Evolutionary conservation across 2,113 vertebrate species (phyloP).

Genomic region (Neopipo cinnamomea): DNA sequence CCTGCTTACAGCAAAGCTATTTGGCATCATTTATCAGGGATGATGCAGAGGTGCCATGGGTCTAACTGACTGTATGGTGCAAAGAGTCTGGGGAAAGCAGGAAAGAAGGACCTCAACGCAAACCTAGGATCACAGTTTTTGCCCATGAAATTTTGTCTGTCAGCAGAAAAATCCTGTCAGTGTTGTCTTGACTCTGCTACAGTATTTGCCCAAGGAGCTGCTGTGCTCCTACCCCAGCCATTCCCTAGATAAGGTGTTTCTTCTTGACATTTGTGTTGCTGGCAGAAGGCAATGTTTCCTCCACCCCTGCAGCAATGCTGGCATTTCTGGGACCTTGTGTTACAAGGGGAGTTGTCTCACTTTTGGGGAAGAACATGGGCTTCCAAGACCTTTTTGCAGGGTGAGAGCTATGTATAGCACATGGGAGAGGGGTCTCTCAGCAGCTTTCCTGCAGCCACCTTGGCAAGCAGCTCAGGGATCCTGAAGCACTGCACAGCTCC

Average conservation of each 20-base stretch:
- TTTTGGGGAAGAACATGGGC: neutral
- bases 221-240: neutral
- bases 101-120: neutral
- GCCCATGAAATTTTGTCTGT: neutral
- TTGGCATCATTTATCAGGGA: neutral
- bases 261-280: accelerated
- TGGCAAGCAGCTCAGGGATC: neutral
- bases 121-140: neutral
- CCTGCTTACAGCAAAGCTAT: neutral
- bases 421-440: neutral
- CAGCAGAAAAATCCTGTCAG: neutral
- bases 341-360: neutral
- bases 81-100: neutral
- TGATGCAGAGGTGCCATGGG: neutral
- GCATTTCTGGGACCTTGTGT: neutral
- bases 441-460: neutral
- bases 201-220: neutral
- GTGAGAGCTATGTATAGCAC: neutral
- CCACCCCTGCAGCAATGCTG: neutral
- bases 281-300: neutral
- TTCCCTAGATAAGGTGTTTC: neutral
- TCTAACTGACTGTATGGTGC: neutral
- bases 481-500: neutral
- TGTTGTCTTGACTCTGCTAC: neutral
- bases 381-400: neutral